Base-by-base conservation (phyloP, 2,797 vertebrate genomes). In the Acanthurus lineatus region DNA sequence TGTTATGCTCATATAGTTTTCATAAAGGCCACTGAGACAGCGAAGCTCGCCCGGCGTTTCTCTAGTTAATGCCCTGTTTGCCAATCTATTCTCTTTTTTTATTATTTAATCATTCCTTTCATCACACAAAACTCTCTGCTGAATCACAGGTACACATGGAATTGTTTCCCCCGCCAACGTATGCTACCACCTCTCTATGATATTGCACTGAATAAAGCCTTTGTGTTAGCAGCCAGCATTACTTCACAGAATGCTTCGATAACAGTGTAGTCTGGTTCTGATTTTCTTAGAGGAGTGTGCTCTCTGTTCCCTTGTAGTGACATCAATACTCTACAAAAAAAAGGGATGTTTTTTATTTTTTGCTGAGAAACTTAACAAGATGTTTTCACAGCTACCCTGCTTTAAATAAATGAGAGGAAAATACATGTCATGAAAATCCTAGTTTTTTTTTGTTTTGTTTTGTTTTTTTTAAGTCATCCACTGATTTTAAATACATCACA, bases 341-440 rank as follows among this genome's bases (percentile, higher is more conserved):
- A 32, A 32, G 28, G 32, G 32, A 35, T 35, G 32, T 35, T 62
- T 3, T 5, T n/a, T 48, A 52, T 63, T 59, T 79, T 71, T 65
- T 61, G 66, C 73, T 73, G 74, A 77, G 60, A 74, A 85, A 87
- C 35, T n/a, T 17, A 58, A 84, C 62, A 67, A 68, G 54, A 77
- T 56, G 79, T 68, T 75, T 76, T 53, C 64, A 78, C 67, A 87
- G 76, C 79, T 90, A 88, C 84, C 81, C 88, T 91, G 85, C 77
- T 75, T 83, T 42, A 81, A 86, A 88, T 65, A 75, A 82, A 81
- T 60, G 20, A 77, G 3, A 69, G 35, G 56, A 68, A 87, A 79
- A 78, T 56, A 80, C 84, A 90, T 94, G 94, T 96, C 95, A 94
- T 95, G 96, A 96, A 95, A 96, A 95, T 96, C 96, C 96, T 96